Evolutionary conservation across 2,113 vertebrate species (phyloP), one percentile per base, ranked within the genome.

Genomic region (Oreochromis tanganicae): DNA sequence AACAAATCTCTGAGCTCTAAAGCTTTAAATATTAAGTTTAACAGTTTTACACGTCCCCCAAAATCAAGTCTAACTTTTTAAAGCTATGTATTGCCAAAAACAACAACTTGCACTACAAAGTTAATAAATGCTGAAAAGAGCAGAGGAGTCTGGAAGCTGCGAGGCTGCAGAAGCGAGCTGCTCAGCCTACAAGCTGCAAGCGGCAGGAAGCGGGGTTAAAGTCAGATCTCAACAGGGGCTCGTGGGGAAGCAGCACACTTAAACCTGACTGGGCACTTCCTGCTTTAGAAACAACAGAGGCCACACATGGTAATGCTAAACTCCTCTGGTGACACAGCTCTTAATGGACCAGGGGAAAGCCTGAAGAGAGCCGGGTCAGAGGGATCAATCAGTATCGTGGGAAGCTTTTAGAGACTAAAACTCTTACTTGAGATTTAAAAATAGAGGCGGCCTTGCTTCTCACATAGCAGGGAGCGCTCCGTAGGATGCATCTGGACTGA

Each of bases 331-430:
- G 92, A 94, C 91, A 89, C 91, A 61, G 92, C 87, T 95, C 87
- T 85, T 96, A 96, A 96, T 96, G 94, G 96, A 96, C 61, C 84
- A 29, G 89, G 89, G 93, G 88, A 86, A 88, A 89, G 88, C 91
- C 86, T 59, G 87, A 91, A 52, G 87, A 94, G 93, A 73, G 88
- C 57, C 14, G 57, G 92, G 85, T 89, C 87, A 88, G 80, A 7
- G 88, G 86, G 94, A 96, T 96, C 95, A 96, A 96, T 96, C 90
- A 89, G 84, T 88, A 87, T 92, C 93, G 91, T 95, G 94, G 94
- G 92, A 95, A 95, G 95, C 94, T 96, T 96, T 96, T 95, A 96
- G 92, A 91, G 88, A 90, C 85, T 91, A 82, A 10, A 81, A 81
- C 90, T 82, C 91, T 83, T 90, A 83, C 88, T 91, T 80, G 85